Base-by-base conservation (phyloP, 2,797 vertebrate genomes). In the Poliocrania exsul region DNA sequence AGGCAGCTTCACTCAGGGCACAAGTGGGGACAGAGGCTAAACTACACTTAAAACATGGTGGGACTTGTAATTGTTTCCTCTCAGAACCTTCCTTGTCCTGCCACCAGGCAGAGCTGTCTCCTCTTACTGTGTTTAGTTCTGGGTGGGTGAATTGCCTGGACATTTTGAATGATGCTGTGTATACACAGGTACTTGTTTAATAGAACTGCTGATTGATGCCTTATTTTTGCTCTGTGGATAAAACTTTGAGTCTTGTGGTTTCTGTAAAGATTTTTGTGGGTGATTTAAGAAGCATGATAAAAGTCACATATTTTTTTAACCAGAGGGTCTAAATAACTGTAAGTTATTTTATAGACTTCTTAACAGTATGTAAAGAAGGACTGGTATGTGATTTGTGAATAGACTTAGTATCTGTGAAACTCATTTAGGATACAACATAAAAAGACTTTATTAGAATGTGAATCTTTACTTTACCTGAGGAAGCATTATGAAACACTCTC, bases 401-500 rank as follows among this genome's bases (percentile, higher is more conserved):
- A 90, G 44, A 44, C 16, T 65, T 31, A 87, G 33, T 56, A 85
- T 62, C 56, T 71, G 33, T 87, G 75, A 88, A 88, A 74, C 65
- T 62, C 79, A 70, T 79, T 88, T 54, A 81, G 58, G 21, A 50
- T 67, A 31, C 16, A 62, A 6, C 17, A 77, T 82, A 37, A 77
- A 85, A 65, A 66, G 42, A 8, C 44, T 90, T 74, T 72, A 88
- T 67, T 86, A 53, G 75, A 88, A 51, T 57, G 25, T 81, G 69
- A 91, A 54, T 83, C 61, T 89, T 92, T 38, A 78, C 38, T 89
- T 92, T 38, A 78, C 40, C 54, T 79, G 74, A 88, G 84, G 87
- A 95, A 78, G 93, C 86, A 67, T 89, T 92, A 92, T 81, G 31
- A 92, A 95, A 93, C 24, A 46, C 56, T 91, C 80, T 88, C 15